Base-by-base conservation (phyloP, 2,888 invertebrate genomes). In the Drosophila kambysellisi region DNA sequence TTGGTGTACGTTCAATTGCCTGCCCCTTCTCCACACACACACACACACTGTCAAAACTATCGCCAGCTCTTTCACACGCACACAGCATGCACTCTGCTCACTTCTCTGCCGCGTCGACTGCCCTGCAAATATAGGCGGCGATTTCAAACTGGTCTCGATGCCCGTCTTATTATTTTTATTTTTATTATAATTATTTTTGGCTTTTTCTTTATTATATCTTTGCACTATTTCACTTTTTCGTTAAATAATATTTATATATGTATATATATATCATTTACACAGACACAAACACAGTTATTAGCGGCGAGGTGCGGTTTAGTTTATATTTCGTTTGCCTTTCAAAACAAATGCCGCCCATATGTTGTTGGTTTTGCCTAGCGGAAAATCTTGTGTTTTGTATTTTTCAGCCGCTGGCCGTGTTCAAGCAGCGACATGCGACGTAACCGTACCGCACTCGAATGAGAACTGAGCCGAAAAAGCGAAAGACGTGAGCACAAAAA, bases 81-180 rank as follows among this genome's bases (percentile, higher is more conserved):
- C 43, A 71, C 37, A 70, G 71, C 68, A 76, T 80, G 74, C 68
- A 77, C 74, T 78, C 67, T 67, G 80, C 62, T 78, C 8, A 80
- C 72, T 67, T 83, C 59, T 78, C 30, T 20, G 43, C 57, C 20
- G 50, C 70, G 56, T 48, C 66, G 68, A 67, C 76, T 80, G 84
- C 89, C 83, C 89, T 84, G 89, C 74, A 89, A 87, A 89, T 84
- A 89, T 84, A 89, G 82, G 85, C 88, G 82, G 81, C 73, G 79
- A 82, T 88, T 89, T 84, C 59, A 86, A 86, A 86, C 85, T 86
- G 88, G 85, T 86, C 59, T 82, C 65, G 66, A 59, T 62, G 66
- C 72, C 74, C 65, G 89, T 86, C 81, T 72, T 76, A 74, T 80
- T 88, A 83, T 77, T 46, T 25, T 25, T 46, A 69, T 83, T 88